phyloP scores from a whole-genome alignment of 2,113 vertebrate species.

The Triplophysa dalaica region DNA sequence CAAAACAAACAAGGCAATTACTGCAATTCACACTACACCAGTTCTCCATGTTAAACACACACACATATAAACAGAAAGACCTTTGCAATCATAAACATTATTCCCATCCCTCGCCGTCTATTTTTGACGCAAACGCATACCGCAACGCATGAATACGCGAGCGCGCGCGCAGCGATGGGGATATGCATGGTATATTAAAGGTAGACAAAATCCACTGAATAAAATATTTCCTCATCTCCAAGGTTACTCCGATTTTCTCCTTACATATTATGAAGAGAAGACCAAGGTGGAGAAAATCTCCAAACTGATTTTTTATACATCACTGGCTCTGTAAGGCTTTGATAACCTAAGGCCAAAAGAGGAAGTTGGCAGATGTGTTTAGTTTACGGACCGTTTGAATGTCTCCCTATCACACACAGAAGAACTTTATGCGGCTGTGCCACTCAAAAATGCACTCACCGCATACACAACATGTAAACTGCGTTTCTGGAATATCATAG shows the following conservation, averaged over 20 bases:
- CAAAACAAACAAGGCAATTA: constrained; percentile 65
- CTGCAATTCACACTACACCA: constrained; percentile 57
- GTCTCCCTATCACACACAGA: constrained; percentile 34
- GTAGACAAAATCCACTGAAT: constrained; percentile 28
- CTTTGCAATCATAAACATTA: constrained; percentile 37
- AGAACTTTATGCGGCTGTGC: constrained; percentile 18
- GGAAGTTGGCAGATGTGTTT: constrained; percentile 58
- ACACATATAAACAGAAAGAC: constrained; percentile 21
- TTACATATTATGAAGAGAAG: constrained; percentile 8
- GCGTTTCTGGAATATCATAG: too few relatives aligned
- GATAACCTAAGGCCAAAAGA: constrained; percentile 54
- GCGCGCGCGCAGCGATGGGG: not conserved
- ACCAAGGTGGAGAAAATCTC: constrained; percentile 34
- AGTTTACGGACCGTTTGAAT: constrained; percentile 54
- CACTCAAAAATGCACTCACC: constrained; percentile 1
- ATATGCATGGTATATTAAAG: constrained; percentile 19
- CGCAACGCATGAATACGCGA: not conserved
- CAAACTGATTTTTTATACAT: constrained; percentile 41
- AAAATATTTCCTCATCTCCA: constrained; percentile 33
- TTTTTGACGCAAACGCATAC: constrained; percentile 26
- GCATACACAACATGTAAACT: not conserved
- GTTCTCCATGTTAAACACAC: constrained; percentile 47
- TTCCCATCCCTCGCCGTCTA: constrained; percentile 36
- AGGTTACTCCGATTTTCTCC: constrained; percentile 26
- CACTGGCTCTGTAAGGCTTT: constrained; percentile 44